Evolutionary conservation across 1,140 invertebrate genomes (phyloP).

Genomic region (Scaptodrosophila lebanonensis): DNA sequence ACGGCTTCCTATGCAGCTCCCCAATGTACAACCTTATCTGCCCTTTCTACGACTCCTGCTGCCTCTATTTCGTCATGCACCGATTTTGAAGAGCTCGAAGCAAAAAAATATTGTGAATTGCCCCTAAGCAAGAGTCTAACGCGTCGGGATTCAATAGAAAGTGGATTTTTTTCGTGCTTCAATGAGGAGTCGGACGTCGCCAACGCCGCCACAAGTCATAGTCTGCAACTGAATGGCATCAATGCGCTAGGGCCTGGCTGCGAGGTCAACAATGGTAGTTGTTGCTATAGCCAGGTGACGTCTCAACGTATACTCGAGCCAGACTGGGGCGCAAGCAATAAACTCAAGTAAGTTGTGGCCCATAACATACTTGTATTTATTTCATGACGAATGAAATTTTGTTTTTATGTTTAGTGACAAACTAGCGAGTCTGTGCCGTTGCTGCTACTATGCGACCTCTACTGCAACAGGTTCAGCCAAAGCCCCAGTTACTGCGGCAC

Average conservation of each 20-base stretch:
- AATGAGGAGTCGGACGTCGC: slow-evolving; percentile 82
- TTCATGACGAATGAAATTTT: not conserved
- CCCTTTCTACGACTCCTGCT: slow-evolving; percentile 31
- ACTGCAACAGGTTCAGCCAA: slow-evolving; percentile 46
- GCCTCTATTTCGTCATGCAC: slow-evolving; percentile 38
- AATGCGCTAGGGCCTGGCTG: slow-evolving; percentile 44
- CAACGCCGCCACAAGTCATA: slow-evolving; percentile 55
- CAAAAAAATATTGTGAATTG: slow-evolving; percentile 55
- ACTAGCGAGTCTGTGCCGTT: slow-evolving; percentile 69
- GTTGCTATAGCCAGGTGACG: slow-evolving; percentile 70
- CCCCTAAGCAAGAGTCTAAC: slow-evolving; percentile 77
- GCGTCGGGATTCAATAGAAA: slow-evolving; percentile 90
- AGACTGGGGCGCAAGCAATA: slow-evolving; percentile 45
- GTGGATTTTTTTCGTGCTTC: slow-evolving; percentile 91
- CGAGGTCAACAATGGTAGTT: slow-evolving; percentile 34
- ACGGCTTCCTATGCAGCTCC: slow-evolving; percentile 24
- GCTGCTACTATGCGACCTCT: slow-evolving; percentile 68
- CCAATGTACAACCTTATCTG: slow-evolving; percentile 13
- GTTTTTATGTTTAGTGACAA: slow-evolving; percentile 61
- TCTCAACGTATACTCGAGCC: slow-evolving; percentile 78
- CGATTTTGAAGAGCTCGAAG: slow-evolving; percentile 50
- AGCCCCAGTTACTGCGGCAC: slow-evolving; percentile 37
- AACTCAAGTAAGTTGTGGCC: slow-evolving; percentile 59
- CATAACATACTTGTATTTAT: not conserved
- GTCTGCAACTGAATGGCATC: slow-evolving; percentile 50